These are phyloP conservation scores for Drosophila carrolli DNA, from an alignment of 1,140 invertebrate species.

Conservation along the genomic window DNA sequence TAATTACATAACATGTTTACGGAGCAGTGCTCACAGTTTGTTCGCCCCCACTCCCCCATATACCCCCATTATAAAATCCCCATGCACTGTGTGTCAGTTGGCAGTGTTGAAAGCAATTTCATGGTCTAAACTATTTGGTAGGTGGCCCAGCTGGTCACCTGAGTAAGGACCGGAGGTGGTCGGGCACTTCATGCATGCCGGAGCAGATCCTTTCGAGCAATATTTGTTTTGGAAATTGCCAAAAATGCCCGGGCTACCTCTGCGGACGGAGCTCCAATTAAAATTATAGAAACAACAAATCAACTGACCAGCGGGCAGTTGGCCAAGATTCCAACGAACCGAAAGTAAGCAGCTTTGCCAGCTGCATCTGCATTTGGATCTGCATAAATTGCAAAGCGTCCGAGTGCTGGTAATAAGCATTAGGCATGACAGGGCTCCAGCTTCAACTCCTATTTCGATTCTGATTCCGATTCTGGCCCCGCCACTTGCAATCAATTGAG, in stretches of 20 bases:
- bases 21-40: slow-evolving; percentile 29
- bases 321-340: slow-evolving; percentile 14
- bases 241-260: slow-evolving; percentile 45
- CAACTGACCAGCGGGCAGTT: slow-evolving; percentile 44
- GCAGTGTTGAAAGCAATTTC: slow-evolving; percentile 46
- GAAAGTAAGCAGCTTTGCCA: slow-evolving; percentile 52
- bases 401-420: slow-evolving; percentile 75
- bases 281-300: slow-evolving; percentile 81
- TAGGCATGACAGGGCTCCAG: slow-evolving; percentile 37
- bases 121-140: slow-evolving; percentile 51
- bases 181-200: slow-evolving; percentile 21
- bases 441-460: neutral
- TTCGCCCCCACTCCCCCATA: slow-evolving; percentile 1
- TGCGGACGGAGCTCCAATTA: slow-evolving; percentile 63
- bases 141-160: slow-evolving; percentile 41
- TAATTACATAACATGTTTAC: slow-evolving; percentile 77
- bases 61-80: neutral
- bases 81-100: slow-evolving; percentile 21
- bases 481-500: slow-evolving; percentile 62
- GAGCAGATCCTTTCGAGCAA: slow-evolving; percentile 61
- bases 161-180: slow-evolving; percentile 1
- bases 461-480: neutral
- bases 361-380: slow-evolving; percentile 23
- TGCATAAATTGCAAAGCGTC: slow-evolving; percentile 68
- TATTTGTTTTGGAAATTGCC: slow-evolving; percentile 81